phyloP scores from a whole-genome alignment of 2,797 vertebrate genomes.

The Nannoperca obscura region DNA sequence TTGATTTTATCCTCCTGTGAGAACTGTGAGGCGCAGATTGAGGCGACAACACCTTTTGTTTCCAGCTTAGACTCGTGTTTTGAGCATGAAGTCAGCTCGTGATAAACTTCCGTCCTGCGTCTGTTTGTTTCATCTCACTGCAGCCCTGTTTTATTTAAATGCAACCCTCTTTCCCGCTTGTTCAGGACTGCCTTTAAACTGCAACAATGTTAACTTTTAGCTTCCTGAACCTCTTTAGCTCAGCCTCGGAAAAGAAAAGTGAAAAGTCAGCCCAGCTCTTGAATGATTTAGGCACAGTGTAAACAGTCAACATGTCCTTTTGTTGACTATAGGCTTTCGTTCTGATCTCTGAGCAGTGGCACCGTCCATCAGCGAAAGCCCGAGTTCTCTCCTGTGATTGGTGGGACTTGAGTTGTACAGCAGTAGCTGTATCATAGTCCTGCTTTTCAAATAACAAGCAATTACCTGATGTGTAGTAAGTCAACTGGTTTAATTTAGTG shows the following conservation, averaged over 20 bases:
- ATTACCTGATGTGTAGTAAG: conserved; percentile 21
- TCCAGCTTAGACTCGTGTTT: not conserved
- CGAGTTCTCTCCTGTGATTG: conserved; percentile 20
- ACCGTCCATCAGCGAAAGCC: conserved; percentile 33
- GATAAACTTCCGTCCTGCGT: not conserved
- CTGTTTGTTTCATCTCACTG: conserved; percentile 20
- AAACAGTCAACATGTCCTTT: not conserved
- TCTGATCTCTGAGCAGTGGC: conserved; percentile 19
- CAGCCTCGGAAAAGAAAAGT: not conserved
- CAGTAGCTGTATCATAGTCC: conserved; percentile 56
- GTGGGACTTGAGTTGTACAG: not conserved
- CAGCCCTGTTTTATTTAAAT: not conserved
- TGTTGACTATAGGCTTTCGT: conserved; percentile 10
- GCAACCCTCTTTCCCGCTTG: not conserved
- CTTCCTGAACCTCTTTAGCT: conserved; percentile 16
- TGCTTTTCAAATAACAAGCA: conserved; percentile 40
- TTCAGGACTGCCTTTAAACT: conserved; percentile 2
- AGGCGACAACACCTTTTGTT: not conserved
- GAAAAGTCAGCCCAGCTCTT: conserved; percentile 16
- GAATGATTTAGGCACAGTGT: conserved; percentile 2
- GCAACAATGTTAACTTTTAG: not conserved
- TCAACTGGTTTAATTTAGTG: conserved; percentile 34
- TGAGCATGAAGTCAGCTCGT: not conserved
- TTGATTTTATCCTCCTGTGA: conserved; percentile 19
- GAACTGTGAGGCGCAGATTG: not conserved